Base-by-base conservation (phyloP, 1,140 invertebrate species). In the Adelges cooleyi region DNA sequence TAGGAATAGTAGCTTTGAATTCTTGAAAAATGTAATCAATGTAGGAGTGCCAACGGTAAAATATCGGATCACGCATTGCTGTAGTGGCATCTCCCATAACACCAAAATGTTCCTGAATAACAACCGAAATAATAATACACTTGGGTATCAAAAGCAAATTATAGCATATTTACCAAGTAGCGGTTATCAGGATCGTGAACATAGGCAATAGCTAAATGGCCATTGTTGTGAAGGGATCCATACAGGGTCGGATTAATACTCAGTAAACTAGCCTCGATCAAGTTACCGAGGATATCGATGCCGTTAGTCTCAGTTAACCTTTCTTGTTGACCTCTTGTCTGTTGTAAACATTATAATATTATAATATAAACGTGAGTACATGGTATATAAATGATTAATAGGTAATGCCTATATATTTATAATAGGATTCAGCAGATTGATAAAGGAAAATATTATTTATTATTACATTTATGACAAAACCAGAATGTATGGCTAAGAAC, bases 11-110 rank as follows among this genome's bases (percentile, higher is more conserved):
- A 25, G 78, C 79, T 74, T 92, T 92, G 73, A 86, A 84, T 70
- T 86, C 79, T 66, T 82, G 77, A 77, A 92, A 91, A 3, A 92
- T 76, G 54, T 89, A 81, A 70, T 92, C 87, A 20, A 92, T 78
- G 69, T 83, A 85, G 3, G 84, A 82, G 70, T 92, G 90, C 85
- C 84, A 90, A 71, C 86, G 82, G 74, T 90, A 92, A 76, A 92
- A 92, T 9, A 87, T 75, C 0, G 90, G 89, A 75, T 92, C 90
- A 13, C 89, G 79, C 86, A 88, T 86, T 3, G 85, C 82, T 11
- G 85, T 87, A 0, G 84, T 80, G 0, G 81, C 77, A 70, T 86
- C 85, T n/a, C 82, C 84, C 79, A 86, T 86, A 0, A 85, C 78
- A 17, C 80, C 77, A 67, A 84, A 84, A 3, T 77, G 78, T 75